phyloP scores from a whole-genome alignment of 2,888 invertebrate genomes.

The Oligia latruncula region DNA sequence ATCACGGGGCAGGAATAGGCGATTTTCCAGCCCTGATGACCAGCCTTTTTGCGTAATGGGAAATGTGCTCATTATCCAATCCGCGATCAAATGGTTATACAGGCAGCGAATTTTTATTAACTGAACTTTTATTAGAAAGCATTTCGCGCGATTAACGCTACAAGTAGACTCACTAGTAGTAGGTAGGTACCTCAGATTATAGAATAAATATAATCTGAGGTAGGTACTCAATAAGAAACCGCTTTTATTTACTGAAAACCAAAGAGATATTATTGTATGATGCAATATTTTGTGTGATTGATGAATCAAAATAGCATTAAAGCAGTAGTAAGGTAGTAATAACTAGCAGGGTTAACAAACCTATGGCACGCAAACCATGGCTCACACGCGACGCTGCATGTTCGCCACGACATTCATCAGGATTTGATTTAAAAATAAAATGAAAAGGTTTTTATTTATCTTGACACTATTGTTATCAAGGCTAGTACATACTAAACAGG shows the following conservation, averaged over 20 bases:
- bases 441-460: background rate
- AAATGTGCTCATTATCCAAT: constrained; percentile 6
- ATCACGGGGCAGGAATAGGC: constrained; percentile 4
- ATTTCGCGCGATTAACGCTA: background rate
- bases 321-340: constrained; percentile 11
- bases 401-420: background rate
- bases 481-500: background rate
- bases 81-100: background rate
- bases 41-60: constrained; percentile 3
- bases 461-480: constrained; percentile 15
- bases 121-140: background rate
- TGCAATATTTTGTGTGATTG: constrained; percentile 1
- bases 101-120: background rate
- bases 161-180: background rate
- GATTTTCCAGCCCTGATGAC: constrained; percentile 1
- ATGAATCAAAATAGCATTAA: constrained; percentile 11
- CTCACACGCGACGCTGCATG: constrained; percentile 35
- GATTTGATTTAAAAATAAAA: constrained; percentile 20
- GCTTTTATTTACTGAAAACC: background rate
- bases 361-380: constrained; percentile 26
- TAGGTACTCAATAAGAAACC: too few species aligned
- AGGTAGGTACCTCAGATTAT: too few species aligned
- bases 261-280: background rate
- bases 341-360: constrained; percentile 32
- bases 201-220: too few species aligned